Evolutionary conservation across 2,888 invertebrate genomes (phyloP), one percentile per base, ranked within the genome.

Genomic region (Pristionchus maxplancki): DNA sequence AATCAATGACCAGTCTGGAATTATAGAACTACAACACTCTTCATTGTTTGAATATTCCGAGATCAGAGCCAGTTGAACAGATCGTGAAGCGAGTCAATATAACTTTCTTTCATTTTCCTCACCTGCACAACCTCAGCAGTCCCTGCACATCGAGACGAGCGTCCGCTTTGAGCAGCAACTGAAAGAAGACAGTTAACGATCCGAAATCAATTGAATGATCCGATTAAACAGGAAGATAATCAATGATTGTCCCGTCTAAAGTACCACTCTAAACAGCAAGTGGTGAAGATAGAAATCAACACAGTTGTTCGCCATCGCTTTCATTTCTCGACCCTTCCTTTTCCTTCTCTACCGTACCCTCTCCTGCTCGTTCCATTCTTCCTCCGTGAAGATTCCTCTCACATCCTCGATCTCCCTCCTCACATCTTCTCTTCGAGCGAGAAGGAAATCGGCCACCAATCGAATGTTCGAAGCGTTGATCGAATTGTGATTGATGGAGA

Each of bases 401-500:
- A 91, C 88, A 87, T 93, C 90, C 0, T 78, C 85, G 9, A 94
- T 89, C 84, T 93, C 93, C 2, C 89, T 48, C 8, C 88, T 37
- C 17, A 93, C 92, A 64, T 93, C 92, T 5, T 74, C 50, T 24
- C 89, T 58, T 28, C 93, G 90, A 2, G 62, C n/a, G 13, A 82
- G 48, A 15, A 93, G 48, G 82, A 93, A 90, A 8, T 89, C 50
- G 20, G 86, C 44, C 9, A 93, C 91, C 20, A 90, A 74, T 20
- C 83, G 50, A n/a, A 93, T 50, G 88, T 98, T 98, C 94, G 97
- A 97, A 0, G 97, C 97, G 96, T 99, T 99, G 89, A 98, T 96
- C 97, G 98, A 98, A 95, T 99, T 99, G 95, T 99, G 99, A 95
- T 99, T 99, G 82, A 99, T 96, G 0, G 99, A 99, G 93, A 99